A percentile compares a stretch with the other conserved stretches of the same genome.
These are phyloP conservation scores for Harpagifer antarcticus DNA, from an alignment of 2,797 vertebrate genomes.

Conservation along the genomic window DNA sequence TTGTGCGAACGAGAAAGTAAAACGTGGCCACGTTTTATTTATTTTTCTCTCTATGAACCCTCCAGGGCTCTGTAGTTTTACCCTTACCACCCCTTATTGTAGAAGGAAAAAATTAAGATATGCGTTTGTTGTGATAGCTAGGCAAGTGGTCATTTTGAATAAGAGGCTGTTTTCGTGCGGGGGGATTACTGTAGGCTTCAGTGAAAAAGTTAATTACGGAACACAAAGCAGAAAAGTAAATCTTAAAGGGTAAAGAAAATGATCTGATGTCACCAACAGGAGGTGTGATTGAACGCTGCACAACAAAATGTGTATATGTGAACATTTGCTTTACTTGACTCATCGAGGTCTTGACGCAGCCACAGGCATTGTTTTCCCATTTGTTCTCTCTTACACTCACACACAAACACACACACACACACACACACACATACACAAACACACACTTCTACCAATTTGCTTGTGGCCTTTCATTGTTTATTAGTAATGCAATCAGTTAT, in stretches of 20 bases:
- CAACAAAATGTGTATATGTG: too few species aligned
- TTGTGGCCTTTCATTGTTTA: slow-evolving; percentile 86
- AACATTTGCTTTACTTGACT: slow-evolving; percentile 32
- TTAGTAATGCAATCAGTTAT: slow-evolving; percentile 89
- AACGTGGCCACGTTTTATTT: too few species aligned
- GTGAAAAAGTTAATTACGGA: slow-evolving; percentile 17
- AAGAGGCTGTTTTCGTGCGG: slow-evolving; percentile 46
- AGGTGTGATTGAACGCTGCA: neutral
- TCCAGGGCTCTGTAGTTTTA: too few species aligned
- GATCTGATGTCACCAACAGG: neutral
- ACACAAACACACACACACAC: slow-evolving; percentile 14
- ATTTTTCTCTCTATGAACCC: too few species aligned
- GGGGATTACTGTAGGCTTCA: slow-evolving; percentile 28
- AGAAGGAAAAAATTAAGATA: slow-evolving; percentile 33
- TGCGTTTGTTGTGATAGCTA: slow-evolving; percentile 43
- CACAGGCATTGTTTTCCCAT: slow-evolving; percentile 85
- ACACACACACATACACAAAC: neutral
- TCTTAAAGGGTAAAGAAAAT: slow-evolving; percentile 6
- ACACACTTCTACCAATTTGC: slow-evolving; percentile 35
- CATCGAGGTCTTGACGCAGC: slow-evolving; percentile 81
- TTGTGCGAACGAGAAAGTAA: too few species aligned
- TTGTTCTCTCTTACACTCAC: slow-evolving; percentile 3
- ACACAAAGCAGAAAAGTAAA: neutral
- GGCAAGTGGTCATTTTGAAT: slow-evolving; percentile 44
- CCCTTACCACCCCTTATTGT: slow-evolving; percentile 10